Evolutionary conservation across 2,888 invertebrate genomes (phyloP).

Genomic region (Auanema sp.): DNA sequence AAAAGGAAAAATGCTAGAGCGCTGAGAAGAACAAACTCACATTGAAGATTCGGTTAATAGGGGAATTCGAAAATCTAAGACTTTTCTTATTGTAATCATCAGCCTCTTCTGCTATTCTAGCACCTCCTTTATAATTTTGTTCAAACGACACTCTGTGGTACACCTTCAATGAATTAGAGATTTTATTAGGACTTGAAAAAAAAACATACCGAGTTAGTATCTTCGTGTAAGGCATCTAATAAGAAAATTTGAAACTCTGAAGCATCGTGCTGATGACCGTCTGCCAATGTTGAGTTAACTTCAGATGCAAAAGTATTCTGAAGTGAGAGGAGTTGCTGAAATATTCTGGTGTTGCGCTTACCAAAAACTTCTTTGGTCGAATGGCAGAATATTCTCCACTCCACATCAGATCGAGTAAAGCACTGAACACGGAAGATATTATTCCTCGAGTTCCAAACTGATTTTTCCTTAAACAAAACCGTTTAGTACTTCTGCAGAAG

Average conservation of each 20-base stretch:
- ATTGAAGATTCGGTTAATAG: slow-evolving; percentile 51
- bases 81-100: slow-evolving; percentile 37
- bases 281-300: slow-evolving; percentile 41
- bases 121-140: slow-evolving; percentile 56
- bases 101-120: slow-evolving; percentile 38
- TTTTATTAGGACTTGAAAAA: background rate
- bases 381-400: slow-evolving; percentile 46
- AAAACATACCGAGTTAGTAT: slow-evolving; percentile 49
- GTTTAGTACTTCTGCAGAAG: background rate
- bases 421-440: slow-evolving; percentile 53
- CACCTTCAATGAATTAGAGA: slow-evolving; percentile 27
- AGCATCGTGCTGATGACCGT: slow-evolving; percentile 69
- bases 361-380: slow-evolving; percentile 47
- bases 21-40: slow-evolving; percentile 33
- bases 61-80: slow-evolving; percentile 46
- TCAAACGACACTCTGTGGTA: slow-evolving; percentile 38
- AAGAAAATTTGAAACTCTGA: slow-evolving; percentile 70
- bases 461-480: slow-evolving; percentile 33
- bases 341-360: slow-evolving; percentile 10
- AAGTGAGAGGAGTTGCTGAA: slow-evolving; percentile 7
- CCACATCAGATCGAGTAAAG: slow-evolving; percentile 53
- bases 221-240: slow-evolving; percentile 66
- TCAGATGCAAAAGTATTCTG: slow-evolving; percentile 39
- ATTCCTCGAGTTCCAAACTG: slow-evolving; percentile 51
- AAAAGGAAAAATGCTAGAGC: slow-evolving; percentile 20